These are phyloP conservation scores for Diabrotica virgifera DNA, from an alignment of 1,140 invertebrate genomes.

Conservation along the genomic window DNA sequence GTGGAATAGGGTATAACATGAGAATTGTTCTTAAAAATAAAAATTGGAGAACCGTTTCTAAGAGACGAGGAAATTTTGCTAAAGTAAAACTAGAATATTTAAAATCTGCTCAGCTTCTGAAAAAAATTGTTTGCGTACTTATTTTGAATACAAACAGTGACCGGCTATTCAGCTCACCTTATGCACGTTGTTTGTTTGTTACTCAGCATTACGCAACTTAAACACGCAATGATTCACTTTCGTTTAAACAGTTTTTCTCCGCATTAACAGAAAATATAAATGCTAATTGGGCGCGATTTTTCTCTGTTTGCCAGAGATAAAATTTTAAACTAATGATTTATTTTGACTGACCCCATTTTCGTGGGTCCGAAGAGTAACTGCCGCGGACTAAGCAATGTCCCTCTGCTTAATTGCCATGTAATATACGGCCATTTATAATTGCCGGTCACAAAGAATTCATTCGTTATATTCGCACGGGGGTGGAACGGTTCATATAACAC, in stretches of 20 bases:
- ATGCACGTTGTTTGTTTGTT: too few species aligned
- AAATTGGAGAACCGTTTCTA: too few species aligned
- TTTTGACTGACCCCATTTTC: slow-evolving; percentile 17
- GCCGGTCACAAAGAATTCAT: slow-evolving; percentile 27
- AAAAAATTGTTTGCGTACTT: too few species aligned
- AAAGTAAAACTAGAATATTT: too few species aligned
- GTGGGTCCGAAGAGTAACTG: slow-evolving; percentile 12
- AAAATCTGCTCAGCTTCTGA: too few species aligned
- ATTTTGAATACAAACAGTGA: too few species aligned
- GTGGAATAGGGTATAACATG: too few species aligned
- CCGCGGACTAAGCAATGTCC: slow-evolving; percentile 12
- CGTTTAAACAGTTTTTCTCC: slow-evolving; percentile 11
- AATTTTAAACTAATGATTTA: slow-evolving; percentile 24
- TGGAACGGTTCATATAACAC: slow-evolving; percentile 15
- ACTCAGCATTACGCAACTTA: background rate
- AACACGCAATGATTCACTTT: slow-evolving; percentile 4
- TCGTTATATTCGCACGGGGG: slow-evolving; percentile 18
- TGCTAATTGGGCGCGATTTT: slow-evolving; percentile 24
- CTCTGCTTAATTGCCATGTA: slow-evolving; percentile 23
- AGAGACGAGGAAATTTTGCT: too few species aligned
- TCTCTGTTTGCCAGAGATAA: slow-evolving; percentile 28
- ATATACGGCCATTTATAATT: slow-evolving; percentile 24
- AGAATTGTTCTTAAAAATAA: too few species aligned
- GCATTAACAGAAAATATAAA: slow-evolving; percentile 18
- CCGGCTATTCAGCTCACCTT: too few species aligned